Evolutionary conservation across 2,888 invertebrate genomes (phyloP).

Genomic region (Harpagoxenus sublaevis): DNA sequence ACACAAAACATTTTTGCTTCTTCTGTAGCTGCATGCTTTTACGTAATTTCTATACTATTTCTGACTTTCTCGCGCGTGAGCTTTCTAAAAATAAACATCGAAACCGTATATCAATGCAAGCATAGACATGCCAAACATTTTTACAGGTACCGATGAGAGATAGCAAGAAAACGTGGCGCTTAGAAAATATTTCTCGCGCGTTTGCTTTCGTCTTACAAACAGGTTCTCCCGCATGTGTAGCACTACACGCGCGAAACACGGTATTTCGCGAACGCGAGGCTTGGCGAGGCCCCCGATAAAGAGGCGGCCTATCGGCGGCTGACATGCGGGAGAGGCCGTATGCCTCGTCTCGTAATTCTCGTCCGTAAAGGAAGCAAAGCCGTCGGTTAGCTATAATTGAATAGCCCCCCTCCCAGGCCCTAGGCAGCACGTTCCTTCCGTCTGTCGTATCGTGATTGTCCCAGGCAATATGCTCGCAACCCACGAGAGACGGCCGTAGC

Average conservation of each 20-base stretch:
- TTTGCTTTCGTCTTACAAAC: slow-evolving; percentile 28
- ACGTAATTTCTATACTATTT: slow-evolving; percentile 14
- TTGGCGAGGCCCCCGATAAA: slow-evolving; percentile 39
- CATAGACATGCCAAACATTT: slow-evolving; percentile 11
- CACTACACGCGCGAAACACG: slow-evolving; percentile 12
- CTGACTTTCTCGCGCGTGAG: background rate
- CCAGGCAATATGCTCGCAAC: slow-evolving; percentile 56
- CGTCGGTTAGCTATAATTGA: slow-evolving; percentile 74
- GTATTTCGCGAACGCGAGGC: slow-evolving; percentile 22
- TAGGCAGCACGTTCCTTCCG: slow-evolving; percentile 66
- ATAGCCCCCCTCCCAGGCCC: slow-evolving; percentile 64
- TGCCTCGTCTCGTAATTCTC: slow-evolving; percentile 65
- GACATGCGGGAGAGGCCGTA: slow-evolving; percentile 42
- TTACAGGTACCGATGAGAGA: slow-evolving; percentile 18
- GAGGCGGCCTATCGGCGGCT: slow-evolving; percentile 37
- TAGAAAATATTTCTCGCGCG: slow-evolving; percentile 12
- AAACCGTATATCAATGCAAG: background rate
- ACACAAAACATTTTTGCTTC: background rate
- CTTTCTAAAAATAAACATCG: slow-evolving; percentile 19
- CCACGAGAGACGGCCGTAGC: slow-evolving; percentile 19
- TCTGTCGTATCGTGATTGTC: slow-evolving; percentile 70
- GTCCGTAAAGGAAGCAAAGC: slow-evolving; percentile 59
- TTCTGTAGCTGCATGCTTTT: background rate
- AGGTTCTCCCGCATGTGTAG: slow-evolving; percentile 6
- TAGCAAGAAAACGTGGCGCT: background rate